Conservation (phyloP, 1,140 invertebrate species). For the Trichonephila inaurata region DNA sequence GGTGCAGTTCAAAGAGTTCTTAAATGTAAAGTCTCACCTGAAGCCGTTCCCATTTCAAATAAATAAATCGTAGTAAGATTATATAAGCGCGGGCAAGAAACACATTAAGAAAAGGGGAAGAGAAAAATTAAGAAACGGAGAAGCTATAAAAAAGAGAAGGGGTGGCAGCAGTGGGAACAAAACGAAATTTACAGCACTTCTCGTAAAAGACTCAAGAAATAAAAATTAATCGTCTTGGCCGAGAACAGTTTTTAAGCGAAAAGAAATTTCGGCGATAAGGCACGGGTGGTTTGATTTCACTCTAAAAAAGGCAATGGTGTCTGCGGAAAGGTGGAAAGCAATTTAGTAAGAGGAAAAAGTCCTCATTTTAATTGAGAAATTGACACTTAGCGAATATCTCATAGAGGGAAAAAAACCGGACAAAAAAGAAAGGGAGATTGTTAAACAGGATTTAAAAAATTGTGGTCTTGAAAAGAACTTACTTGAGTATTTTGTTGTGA, state of each 20-base stretch:
- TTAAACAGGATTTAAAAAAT: neutral
- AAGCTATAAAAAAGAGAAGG: constrained; percentile 4
- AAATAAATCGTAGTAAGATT: constrained; percentile 20
- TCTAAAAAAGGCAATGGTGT: neutral
- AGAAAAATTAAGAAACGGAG: constrained; percentile 30
- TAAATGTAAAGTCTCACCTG: constrained; percentile 21
- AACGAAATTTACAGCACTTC: constrained; percentile 56
- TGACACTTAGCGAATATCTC: constrained; percentile 43
- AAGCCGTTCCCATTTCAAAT: constrained; percentile 8
- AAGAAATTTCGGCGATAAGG: constrained; percentile 52
- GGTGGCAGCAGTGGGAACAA: constrained; percentile 35
- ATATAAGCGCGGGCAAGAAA: constrained; percentile 3
- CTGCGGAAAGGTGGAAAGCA: constrained; percentile 12
- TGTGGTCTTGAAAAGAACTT: neutral
- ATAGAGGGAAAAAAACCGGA: constrained; percentile 5
- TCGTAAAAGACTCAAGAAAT: constrained; percentile 52
- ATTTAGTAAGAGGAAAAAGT: constrained; percentile 48
- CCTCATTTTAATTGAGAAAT: constrained; percentile 62
- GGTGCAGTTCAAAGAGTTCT: constrained; percentile 11
- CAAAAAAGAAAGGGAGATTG: constrained; percentile 7
- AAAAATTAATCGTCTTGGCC: constrained; percentile 57
- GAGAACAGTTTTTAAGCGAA: constrained; percentile 55
- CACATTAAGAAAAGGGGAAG: constrained; percentile 37
- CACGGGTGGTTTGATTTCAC: constrained; percentile 32
- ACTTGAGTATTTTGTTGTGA: no score